Percentiles rank a stretch among this genome's conserved stretches.
Conservation (phyloP, 2,888 invertebrate species). For the Ellobium chinense region DNA sequence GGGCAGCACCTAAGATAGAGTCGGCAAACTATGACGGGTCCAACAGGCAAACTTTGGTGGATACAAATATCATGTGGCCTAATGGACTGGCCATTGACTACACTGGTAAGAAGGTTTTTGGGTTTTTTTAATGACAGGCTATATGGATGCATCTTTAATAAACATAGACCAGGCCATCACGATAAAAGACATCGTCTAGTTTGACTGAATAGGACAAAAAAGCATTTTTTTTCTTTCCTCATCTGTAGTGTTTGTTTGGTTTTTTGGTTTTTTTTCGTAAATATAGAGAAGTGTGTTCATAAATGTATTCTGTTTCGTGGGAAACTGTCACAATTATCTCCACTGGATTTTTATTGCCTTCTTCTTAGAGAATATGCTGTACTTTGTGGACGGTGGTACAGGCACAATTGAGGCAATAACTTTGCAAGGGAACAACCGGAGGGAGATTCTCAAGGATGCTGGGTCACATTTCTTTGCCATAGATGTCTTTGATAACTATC, state of each 20-base stretch:
- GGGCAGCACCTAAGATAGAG: slow-evolving; percentile 57
- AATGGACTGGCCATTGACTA: slow-evolving; percentile 56
- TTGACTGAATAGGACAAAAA: too few species aligned
- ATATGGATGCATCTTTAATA: slow-evolving; percentile 19
- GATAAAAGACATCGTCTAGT: too few species aligned
- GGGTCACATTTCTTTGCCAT: slow-evolving; percentile 55
- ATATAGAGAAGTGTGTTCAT: too few species aligned
- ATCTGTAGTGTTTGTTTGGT: too few species aligned
- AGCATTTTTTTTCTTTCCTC: too few species aligned
- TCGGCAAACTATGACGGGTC: slow-evolving; percentile 53
- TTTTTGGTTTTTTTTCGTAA: too few species aligned
- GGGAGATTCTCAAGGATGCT: slow-evolving; percentile 47
- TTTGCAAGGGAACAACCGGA: slow-evolving; percentile 47
- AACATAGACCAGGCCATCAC: too few species aligned
- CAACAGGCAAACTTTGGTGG: slow-evolving; percentile 42
- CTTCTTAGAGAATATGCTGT: too few species aligned
- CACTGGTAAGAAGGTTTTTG: not conserved
- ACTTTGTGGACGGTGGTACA: slow-evolving; percentile 54
- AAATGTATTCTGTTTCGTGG: too few species aligned
- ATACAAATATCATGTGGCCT: slow-evolving; percentile 51
- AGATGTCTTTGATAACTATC: slow-evolving; percentile 53
- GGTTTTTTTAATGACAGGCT: not conserved
- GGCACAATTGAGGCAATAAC: slow-evolving; percentile 53
- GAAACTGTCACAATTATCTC: too few species aligned
- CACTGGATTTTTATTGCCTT: too few species aligned